Evolutionary conservation across 2,113 vertebrate species (phyloP).

Genomic region (Notothenia coriiceps): DNA sequence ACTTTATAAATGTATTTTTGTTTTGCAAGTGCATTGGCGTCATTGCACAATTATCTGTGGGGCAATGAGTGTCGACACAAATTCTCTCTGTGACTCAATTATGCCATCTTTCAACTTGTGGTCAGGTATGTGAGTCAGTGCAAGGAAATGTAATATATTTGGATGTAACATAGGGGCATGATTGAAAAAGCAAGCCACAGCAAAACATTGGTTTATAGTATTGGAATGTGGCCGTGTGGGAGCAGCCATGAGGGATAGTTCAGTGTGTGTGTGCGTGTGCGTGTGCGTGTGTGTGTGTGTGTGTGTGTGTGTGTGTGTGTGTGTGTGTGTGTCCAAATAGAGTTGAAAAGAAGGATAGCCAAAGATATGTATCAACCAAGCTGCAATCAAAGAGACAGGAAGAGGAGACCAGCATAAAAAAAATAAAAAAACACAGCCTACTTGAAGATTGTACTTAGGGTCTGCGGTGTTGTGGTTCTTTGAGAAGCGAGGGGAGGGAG

Average conservation of each 20-base stretch:
- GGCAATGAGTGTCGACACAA: conserved; percentile 29
- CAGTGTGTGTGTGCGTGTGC: conserved; percentile 23
- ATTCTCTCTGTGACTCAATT: conserved; percentile 27
- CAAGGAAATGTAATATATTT: conserved; percentile 45
- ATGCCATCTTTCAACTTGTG: conserved; percentile 51
- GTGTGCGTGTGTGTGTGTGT: conserved; percentile 23
- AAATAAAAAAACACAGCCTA: conserved; percentile 49
- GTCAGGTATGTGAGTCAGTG: conserved; percentile 62
- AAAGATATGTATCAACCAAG: conserved; percentile 62
- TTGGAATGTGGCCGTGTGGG: conserved; percentile 62
- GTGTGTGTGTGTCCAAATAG: neutral
- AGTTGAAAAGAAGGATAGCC: conserved; percentile 59
- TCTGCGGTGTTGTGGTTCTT: conserved; percentile 70
- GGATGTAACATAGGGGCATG: conserved; percentile 23
- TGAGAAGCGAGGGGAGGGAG: conserved; percentile 54
- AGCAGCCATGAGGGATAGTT: conserved; percentile 48
- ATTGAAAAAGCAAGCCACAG: conserved; percentile 38
- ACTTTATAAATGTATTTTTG: conserved; percentile 51
- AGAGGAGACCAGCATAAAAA: conserved; percentile 46
- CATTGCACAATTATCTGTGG: conserved; percentile 51
- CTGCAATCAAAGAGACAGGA: conserved; percentile 69
- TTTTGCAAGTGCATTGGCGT: conserved; percentile 41
- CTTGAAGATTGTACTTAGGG: conserved; percentile 73
- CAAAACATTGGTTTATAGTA: conserved; percentile 53
- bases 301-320: conserved; percentile 28